These are phyloP conservation scores for Valencia hispanica DNA, from an alignment of 2,797 vertebrate genomes.

Conservation along the genomic window DNA sequence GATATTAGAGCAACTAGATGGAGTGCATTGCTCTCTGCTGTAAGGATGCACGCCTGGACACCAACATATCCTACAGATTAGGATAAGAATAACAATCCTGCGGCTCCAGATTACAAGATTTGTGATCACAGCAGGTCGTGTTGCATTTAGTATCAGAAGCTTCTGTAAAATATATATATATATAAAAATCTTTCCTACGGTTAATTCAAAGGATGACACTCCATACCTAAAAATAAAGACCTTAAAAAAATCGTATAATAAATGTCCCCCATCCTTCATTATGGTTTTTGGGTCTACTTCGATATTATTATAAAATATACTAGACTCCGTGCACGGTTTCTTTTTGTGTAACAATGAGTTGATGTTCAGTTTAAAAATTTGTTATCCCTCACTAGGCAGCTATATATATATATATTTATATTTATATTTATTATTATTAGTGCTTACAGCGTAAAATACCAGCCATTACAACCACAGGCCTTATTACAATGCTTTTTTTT, in stretches of 20 bases:
- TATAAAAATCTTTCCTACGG: not conserved
- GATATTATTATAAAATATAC: not conserved
- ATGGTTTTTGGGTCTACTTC: not conserved
- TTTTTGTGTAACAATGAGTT: not conserved
- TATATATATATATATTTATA: not conserved
- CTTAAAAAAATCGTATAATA: not conserved
- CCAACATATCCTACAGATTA: constrained; percentile 1
- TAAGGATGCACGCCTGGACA: constrained; percentile 6
- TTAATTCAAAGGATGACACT: not conserved
- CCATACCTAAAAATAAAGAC: not conserved
- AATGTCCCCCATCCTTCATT: not conserved
- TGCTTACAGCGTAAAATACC: not conserved
- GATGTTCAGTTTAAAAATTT: not conserved
- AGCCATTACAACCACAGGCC: not conserved
- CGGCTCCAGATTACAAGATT: not conserved
- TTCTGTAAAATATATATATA: no score
- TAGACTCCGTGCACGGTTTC: not conserved
- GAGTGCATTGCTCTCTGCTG: constrained; percentile 7
- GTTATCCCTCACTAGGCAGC: not conserved
- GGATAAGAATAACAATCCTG: not conserved
- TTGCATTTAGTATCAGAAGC: not conserved
- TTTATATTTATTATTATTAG: not conserved
- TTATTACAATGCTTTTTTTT: no score
- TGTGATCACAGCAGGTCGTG: not conserved
- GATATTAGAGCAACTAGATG: constrained; percentile 34